Conservation (phyloP, 2,888 invertebrate species). For the Cryptophagus acutangulus region DNA sequence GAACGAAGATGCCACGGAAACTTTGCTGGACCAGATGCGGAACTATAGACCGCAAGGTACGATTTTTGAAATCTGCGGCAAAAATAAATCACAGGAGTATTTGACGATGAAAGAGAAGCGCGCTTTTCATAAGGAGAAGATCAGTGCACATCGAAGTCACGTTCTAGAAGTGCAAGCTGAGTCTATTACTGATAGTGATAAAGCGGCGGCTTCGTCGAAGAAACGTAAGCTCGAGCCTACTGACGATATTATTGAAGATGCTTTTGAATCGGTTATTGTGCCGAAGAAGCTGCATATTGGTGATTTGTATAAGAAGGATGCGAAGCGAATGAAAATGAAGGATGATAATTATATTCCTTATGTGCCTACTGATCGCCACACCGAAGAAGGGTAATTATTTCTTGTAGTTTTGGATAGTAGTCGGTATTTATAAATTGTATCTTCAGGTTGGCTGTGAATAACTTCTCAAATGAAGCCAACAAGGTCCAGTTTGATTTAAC, state of each 20-base stretch:
- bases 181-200: too few relatives aligned
- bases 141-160: slow-evolving; percentile 48
- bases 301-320: slow-evolving; percentile 54
- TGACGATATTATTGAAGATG: slow-evolving; percentile 52
- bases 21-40: slow-evolving; percentile 62
- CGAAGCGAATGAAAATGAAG: slow-evolving; percentile 54
- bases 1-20: slow-evolving; percentile 46
- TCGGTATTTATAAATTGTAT: not conserved
- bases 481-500: slow-evolving; percentile 77
- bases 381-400: slow-evolving; percentile 66
- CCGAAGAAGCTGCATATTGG: slow-evolving; percentile 57
- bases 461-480: slow-evolving; percentile 74
- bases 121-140: slow-evolving; percentile 61
- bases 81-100: slow-evolving; percentile 71
- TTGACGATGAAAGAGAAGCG: slow-evolving; percentile 86
- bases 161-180: slow-evolving; percentile 41
- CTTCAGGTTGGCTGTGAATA: slow-evolving; percentile 66
- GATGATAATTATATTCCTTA: slow-evolving; percentile 87
- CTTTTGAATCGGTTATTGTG: slow-evolving; percentile 54
- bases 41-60: slow-evolving; percentile 76
- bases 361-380: slow-evolving; percentile 75
- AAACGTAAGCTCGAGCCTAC: too few relatives aligned
- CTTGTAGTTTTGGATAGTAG: not conserved
- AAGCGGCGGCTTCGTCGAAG: slow-evolving; percentile 35
- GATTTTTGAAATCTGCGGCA: slow-evolving; percentile 86